Evolutionary conservation across 2,888 invertebrate genomes (phyloP).

Genomic region (Elmis aenea): DNA sequence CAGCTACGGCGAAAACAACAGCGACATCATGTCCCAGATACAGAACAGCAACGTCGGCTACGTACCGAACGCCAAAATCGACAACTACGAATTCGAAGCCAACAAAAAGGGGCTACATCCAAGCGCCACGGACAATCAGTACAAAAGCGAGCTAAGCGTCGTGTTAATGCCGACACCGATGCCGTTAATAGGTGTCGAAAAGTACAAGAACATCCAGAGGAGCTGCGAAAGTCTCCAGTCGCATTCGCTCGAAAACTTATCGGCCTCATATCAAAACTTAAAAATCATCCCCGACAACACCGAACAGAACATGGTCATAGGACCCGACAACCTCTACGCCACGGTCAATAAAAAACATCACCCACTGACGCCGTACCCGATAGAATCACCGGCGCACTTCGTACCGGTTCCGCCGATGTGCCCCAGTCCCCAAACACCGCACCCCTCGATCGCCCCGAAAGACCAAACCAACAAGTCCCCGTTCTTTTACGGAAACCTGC

Average conservation of each 20-base stretch:
- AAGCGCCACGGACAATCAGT: constrained; percentile 28
- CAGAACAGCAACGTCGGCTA: constrained; percentile 18
- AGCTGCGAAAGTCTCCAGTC: constrained; percentile 40
- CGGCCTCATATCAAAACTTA: constrained; percentile 29
- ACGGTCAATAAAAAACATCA: constrained; percentile 9
- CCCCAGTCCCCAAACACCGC: constrained; percentile 7
- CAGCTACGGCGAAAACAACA: constrained; percentile 4
- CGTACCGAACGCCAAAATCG: constrained; percentile 16
- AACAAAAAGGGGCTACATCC: constrained; percentile 10
- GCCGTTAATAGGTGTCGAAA: constrained; percentile 45
- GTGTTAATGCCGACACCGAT: constrained; percentile 46
- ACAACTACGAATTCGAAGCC: constrained; percentile 13
- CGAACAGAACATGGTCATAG: constrained; percentile 8
- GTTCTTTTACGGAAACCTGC: constrained; percentile 38
- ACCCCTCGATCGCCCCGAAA: constrained; percentile 3
- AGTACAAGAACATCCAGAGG: constrained; percentile 41
- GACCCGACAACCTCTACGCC: constrained; percentile 13
- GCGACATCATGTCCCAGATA: constrained; percentile 11
- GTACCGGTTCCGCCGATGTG: constrained; percentile 15
- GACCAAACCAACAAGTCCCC: constrained; percentile 24
- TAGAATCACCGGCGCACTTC: constrained; percentile 17
- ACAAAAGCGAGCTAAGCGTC: constrained; percentile 45
- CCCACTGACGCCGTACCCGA: constrained; percentile 1
- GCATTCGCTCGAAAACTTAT: constrained; percentile 31
- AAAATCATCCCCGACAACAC: constrained; percentile 26